These are phyloP conservation scores for Pandemis corylana DNA, from an alignment of 2,888 invertebrate genomes.

Conservation along the genomic window DNA sequence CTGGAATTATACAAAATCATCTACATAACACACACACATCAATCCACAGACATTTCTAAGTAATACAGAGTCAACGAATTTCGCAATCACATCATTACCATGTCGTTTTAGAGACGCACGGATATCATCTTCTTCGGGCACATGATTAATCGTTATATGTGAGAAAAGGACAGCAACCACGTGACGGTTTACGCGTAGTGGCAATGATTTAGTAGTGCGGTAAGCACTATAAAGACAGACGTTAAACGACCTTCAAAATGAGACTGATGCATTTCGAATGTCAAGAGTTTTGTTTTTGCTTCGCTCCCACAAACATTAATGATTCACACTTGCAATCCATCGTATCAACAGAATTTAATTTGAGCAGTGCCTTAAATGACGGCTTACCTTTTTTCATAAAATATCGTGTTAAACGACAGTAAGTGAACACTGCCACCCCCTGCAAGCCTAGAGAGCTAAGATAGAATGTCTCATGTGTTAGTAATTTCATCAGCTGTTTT, in stretches of 20 bases:
- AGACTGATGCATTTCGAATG: conserved; percentile 17
- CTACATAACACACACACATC: not conserved
- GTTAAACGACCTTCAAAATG: conserved; percentile 21
- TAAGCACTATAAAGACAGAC: too few species aligned
- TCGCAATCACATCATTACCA: not conserved
- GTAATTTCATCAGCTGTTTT: too few species aligned
- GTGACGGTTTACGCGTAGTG: not conserved
- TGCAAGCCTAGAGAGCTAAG: too few species aligned
- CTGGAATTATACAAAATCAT: not conserved
- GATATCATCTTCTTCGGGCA: not conserved
- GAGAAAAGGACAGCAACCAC: too few species aligned
- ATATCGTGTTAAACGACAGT: too few species aligned
- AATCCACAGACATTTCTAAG: not conserved
- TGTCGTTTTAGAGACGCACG: not conserved
- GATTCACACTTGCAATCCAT: not conserved
- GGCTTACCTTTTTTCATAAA: too few species aligned
- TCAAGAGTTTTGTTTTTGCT: conserved; percentile 28
- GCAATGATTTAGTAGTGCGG: not conserved
- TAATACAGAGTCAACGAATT: not conserved
- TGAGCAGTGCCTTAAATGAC: not conserved
- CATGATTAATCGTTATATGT: not conserved
- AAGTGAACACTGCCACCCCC: too few species aligned
- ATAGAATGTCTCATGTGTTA: too few species aligned
- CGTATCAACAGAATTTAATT: not conserved
- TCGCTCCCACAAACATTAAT: conserved; percentile 1